Percentiles rank a stretch among this genome's conserved stretches.
phyloP scores from a whole-genome alignment of 2,888 invertebrate genomes.

The Dicranocentrus wangi region DNA sequence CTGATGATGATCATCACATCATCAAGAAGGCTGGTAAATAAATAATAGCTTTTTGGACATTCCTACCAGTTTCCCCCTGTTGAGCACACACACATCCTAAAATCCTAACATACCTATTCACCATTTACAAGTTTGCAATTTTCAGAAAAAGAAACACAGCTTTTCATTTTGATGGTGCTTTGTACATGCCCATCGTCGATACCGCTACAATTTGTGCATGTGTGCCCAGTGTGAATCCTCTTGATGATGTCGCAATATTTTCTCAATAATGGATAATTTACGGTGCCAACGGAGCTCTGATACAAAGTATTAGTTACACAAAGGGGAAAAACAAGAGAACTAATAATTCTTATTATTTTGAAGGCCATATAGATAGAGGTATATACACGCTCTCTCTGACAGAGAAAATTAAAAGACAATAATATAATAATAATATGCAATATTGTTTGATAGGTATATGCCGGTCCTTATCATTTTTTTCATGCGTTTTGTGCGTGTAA shows the following conservation, averaged over 20 bases:
- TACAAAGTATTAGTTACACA: slow-evolving; percentile 19
- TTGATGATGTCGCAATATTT: slow-evolving; percentile 33
- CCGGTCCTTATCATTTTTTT: background rate
- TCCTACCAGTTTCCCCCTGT: too few relatives aligned
- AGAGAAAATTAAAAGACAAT: slow-evolving; percentile 48
- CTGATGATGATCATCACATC: background rate
- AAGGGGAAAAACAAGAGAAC: slow-evolving; percentile 1
- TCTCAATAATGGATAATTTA: slow-evolving; percentile 44
- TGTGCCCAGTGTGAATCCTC: slow-evolving; percentile 5
- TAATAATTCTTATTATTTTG: slow-evolving; percentile 29
- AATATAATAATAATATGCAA: background rate
- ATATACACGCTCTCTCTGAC: too few relatives aligned
- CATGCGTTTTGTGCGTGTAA: slow-evolving; percentile 47
- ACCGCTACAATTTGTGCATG: too few relatives aligned
- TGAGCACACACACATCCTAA: background rate
- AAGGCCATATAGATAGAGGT: slow-evolving; percentile 25
- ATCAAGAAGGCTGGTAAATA: too few relatives aligned
- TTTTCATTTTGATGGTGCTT: too few relatives aligned
- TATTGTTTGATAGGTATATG: too few relatives aligned
- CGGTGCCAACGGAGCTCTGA: slow-evolving; percentile 27
- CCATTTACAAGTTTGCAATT: too few relatives aligned
- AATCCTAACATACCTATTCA: too few relatives aligned
- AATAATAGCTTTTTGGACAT: too few relatives aligned
- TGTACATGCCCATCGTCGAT: too few relatives aligned
- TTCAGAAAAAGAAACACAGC: too few relatives aligned